Percentiles rank a stretch among this genome's conserved stretches.
Evolutionary conservation across 1,140 invertebrate genomes (phyloP).

Genomic region (Pollicipes pollicipes): DNA sequence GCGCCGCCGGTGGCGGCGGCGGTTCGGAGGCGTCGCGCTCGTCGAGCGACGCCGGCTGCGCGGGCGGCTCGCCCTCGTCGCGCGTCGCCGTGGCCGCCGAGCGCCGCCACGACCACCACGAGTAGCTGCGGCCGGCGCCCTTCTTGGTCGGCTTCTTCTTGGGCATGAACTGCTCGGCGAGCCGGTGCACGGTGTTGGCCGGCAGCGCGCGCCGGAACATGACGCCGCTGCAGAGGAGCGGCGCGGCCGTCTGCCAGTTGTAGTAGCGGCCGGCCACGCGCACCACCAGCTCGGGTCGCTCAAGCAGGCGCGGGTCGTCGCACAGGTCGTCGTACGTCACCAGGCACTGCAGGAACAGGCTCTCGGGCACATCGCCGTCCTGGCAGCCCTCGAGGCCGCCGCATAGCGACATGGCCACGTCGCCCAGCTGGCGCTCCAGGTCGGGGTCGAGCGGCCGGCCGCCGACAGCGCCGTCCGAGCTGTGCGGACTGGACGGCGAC

Average conservation of each 20-base stretch:
- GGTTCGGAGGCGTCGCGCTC: no score
- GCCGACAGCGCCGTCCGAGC: not conserved
- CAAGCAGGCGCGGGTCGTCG: slow-evolving; percentile 54
- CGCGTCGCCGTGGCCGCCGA: slow-evolving; percentile 50
- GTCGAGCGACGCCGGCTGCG: not conserved
- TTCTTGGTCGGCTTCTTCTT: slow-evolving; percentile 31
- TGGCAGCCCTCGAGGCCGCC: slow-evolving; percentile 44
- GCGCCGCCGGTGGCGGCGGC: no score
- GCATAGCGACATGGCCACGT: slow-evolving; percentile 57
- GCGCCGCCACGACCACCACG: slow-evolving; percentile 26
- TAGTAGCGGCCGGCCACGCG: slow-evolving; percentile 71
- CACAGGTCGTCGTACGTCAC: slow-evolving; percentile 64
- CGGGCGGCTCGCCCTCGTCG: not conserved
- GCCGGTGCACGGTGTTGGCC: slow-evolving; percentile 19
- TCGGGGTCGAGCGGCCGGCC: no score
- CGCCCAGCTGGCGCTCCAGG: slow-evolving; percentile 21
- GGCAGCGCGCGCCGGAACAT: slow-evolving; percentile 67
- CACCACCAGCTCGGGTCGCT: slow-evolving; percentile 70
- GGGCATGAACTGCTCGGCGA: slow-evolving; percentile 31
- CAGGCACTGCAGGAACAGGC: slow-evolving; percentile 52
- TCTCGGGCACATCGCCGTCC: slow-evolving; percentile 32
- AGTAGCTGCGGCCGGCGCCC: slow-evolving; percentile 20
- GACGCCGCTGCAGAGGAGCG: slow-evolving; percentile 64
- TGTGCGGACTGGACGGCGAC: slow-evolving; percentile 1
- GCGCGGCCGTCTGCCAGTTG: slow-evolving; percentile 70